These are phyloP conservation scores for Scopus umbretta DNA, from an alignment of 2,113 vertebrate species.

Conservation along the genomic window DNA sequence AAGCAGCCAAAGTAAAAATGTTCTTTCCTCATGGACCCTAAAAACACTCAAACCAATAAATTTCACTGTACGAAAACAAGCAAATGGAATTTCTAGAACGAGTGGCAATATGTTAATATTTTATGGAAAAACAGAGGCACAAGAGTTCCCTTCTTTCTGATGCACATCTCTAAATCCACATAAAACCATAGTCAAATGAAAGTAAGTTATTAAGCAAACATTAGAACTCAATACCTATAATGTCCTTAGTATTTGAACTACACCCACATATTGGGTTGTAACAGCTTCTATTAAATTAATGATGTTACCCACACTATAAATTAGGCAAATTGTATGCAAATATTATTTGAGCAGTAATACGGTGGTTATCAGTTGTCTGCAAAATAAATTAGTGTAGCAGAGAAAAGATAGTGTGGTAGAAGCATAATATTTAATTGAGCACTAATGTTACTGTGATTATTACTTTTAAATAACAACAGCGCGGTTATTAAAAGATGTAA, in stretches of 20 bases:
- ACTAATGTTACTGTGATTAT: slow-evolving; percentile 70
- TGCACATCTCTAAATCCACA: slow-evolving; percentile 16
- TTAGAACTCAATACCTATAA: slow-evolving; percentile 45
- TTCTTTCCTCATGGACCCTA: not conserved
- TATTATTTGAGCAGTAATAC: slow-evolving; percentile 62
- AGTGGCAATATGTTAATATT: not conserved
- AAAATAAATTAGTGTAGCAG: slow-evolving; percentile 71
- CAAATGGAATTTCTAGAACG: not conserved
- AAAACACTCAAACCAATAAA: not conserved
- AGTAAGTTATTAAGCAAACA: slow-evolving; percentile 37
- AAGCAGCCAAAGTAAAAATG: not conserved
- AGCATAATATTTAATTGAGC: slow-evolving; percentile 60
- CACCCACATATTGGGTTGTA: slow-evolving; percentile 61
- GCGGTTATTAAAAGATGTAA: slow-evolving; percentile 50
- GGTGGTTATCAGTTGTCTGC: slow-evolving; percentile 63
- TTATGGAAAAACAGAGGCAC: not conserved
- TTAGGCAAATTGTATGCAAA: slow-evolving; percentile 75
- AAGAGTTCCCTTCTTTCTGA: not conserved
- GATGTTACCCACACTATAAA: slow-evolving; percentile 63
- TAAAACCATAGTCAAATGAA: slow-evolving; percentile 31
- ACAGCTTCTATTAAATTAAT: slow-evolving; percentile 70
- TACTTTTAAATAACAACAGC: slow-evolving; percentile 68
- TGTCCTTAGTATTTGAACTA: slow-evolving; percentile 50
- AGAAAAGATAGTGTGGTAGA: slow-evolving; percentile 45
- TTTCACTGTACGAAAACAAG: not conserved